These are phyloP conservation scores for honey bee (Apis mellifera) DNA, from an alignment of 1,140 invertebrate genomes.

Conservation along the genomic window Amel_HAv3.1 CM009932.2:13843501-13844000, in stretches of 20 bases:
- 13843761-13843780: slow-evolving; percentile 43
- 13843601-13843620: background rate
- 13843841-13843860: slow-evolving; percentile 49
- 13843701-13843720: slow-evolving; percentile 32
- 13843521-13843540: too few species aligned
- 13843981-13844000: slow-evolving; percentile 38
- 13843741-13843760: slow-evolving; percentile 55
- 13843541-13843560: too few species aligned
- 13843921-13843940: background rate
- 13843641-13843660: slow-evolving; percentile 1
- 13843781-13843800: background rate
- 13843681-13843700: slow-evolving; percentile 45
- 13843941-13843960: slow-evolving; percentile 4
- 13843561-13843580: too few species aligned
- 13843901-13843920: slow-evolving; percentile 10
- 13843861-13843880: slow-evolving; percentile 58
- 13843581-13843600: too few species aligned
- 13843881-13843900: slow-evolving; percentile 30
- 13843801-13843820: background rate
- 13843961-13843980: slow-evolving; percentile 35
- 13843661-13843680: slow-evolving; percentile 29
- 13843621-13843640: background rate
- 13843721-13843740: slow-evolving; percentile 22
- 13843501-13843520: too few species aligned
- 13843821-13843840: slow-evolving; percentile 59